Evolutionary conservation across 2,113 vertebrate genomes (phyloP), one percentile per base, ranked within the genome.

Genomic region (Nerophis lumbriciformis): DNA sequence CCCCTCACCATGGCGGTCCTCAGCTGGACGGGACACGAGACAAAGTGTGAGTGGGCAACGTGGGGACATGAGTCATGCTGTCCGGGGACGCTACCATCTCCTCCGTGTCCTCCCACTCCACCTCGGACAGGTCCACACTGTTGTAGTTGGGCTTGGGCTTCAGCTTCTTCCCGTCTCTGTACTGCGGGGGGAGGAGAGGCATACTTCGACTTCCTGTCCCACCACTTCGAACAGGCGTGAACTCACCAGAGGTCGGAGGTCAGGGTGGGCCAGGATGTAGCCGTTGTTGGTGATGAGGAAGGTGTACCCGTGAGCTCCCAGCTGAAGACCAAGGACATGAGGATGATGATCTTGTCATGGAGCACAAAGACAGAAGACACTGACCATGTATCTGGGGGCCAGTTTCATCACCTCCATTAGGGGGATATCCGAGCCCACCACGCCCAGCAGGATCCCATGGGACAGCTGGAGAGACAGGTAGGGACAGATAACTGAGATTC

Each of bases 81-180:
- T 12, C 12, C 5, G 15, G 2, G 16, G 48, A 53, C 5, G 53
- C 85, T 51, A 98, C 97, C 19, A 50, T 87, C 84, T 97, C 94
- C 1, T 95, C 91, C 1, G 15, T 84, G 71, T 98, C 95, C 78
- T 95, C 94, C 96, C 94, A 97, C 82, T 99, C 96, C 67, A 96
- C 96, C 75, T 99, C 95, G 0, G 94, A 92, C 72, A 99, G 90
- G 66, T 98, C 97, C 70, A 99, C 96, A 0, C 97, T 98, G 89
- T 98, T 99, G 87, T 98, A 99, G 87, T 97, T 99, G 0, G 97
- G 97, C 68, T 97, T 98, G 7, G 93, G 94, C 73, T 92, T 95
- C 72, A 97, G 74, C 48, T 93, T 95, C 87, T 93, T 95, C 39
- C 94, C 95, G 15, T 99, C 95, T 87, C 91, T 93, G 53, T 98